These are phyloP conservation scores for Brachyhypopomus occidentalis DNA, from an alignment of 2,113 vertebrate species.

Conservation along the genomic window DNA sequence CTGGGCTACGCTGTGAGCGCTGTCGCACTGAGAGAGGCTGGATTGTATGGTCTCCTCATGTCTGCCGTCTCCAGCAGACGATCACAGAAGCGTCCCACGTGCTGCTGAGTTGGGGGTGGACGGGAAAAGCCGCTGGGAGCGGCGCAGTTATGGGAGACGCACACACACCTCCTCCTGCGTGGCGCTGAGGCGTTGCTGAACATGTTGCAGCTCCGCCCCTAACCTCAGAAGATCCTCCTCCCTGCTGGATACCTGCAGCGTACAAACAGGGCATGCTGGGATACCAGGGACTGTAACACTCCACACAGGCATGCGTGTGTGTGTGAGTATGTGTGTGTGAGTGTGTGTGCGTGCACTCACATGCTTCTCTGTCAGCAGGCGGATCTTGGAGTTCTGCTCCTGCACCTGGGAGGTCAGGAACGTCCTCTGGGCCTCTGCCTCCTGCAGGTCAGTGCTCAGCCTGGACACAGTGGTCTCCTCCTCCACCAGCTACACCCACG, in stretches of 20 bases:
- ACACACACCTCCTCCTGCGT: slow-evolving; percentile 63
- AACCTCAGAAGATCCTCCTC: slow-evolving; percentile 64
- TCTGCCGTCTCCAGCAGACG: background rate
- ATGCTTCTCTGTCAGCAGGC: slow-evolving; percentile 48
- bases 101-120: too few species aligned
- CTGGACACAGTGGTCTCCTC: slow-evolving; percentile 53
- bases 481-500: slow-evolving; percentile 49
- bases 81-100: background rate
- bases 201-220: slow-evolving; percentile 59
- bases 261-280: background rate
- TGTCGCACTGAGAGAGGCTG: background rate
- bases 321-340: background rate
- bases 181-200: slow-evolving; percentile 52
- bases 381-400: slow-evolving; percentile 32
- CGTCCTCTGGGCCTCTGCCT: slow-evolving; percentile 51
- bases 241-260: slow-evolving; percentile 62
- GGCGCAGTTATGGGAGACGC: background rate
- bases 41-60: slow-evolving; percentile 3
- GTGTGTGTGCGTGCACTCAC: slow-evolving; percentile 6
- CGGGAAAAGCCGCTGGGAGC: background rate
- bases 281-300: background rate
- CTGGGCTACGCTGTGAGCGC: background rate
- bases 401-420: slow-evolving; percentile 40
- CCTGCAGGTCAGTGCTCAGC: slow-evolving; percentile 48
- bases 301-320: background rate